Evolutionary conservation across 64 coral and sea anemone species (phyloP), one percentile per base, ranked within the genome.

Genomic region (Pocillopora damicornis): DNA sequence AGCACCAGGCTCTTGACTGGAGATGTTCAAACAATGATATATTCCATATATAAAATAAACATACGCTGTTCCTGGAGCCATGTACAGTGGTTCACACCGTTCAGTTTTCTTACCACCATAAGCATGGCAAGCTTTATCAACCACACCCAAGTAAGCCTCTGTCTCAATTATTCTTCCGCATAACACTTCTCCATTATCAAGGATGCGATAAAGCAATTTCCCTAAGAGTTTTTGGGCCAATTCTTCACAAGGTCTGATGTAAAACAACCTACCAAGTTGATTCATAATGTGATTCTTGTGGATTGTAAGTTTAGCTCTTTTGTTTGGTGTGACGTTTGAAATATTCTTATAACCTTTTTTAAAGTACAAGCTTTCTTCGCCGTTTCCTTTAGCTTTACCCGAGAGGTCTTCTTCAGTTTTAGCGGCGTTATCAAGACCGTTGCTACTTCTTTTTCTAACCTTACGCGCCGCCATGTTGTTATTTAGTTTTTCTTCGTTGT

Each of bases 1-100:
- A 14, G 90, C 97, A 0, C 97, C 97, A 26, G n/a, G 15, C 23
- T 99, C 93, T 0, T 80, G 61, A 88, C 93, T 93, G 0, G 93
- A 95, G 56, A 99, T 95, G 66, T 99, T 99, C 16, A 99, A 88
- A 79, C 97, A 99, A 59, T 92, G 82, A 86, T 99, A 94, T 91
- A 99, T 99, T 36, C 97, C 97, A 45, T 99, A 99, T 38, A 99
- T 95, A 76, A 99, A 67, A 42, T 99, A 99, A 8, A 99, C 93
- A 86, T 99, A 99, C 1, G 97, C 83, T 36, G 97, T 99, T 12
- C 97, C 97, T 0, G 97, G 97, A 0, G 61, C 71, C 88, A 92
- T 95, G n/a, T 76, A 99, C 90, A 99, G 86, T 0, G 97, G 63
- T 80, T 92, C 91, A 35, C 62, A 93, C 7, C 97, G 90, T 8